A percentile compares a stretch with the other conserved stretches of the same genome.
Conservation (phyloP, 2,797 vertebrate genomes). For the Heteromormyrus szaboi region DNA sequence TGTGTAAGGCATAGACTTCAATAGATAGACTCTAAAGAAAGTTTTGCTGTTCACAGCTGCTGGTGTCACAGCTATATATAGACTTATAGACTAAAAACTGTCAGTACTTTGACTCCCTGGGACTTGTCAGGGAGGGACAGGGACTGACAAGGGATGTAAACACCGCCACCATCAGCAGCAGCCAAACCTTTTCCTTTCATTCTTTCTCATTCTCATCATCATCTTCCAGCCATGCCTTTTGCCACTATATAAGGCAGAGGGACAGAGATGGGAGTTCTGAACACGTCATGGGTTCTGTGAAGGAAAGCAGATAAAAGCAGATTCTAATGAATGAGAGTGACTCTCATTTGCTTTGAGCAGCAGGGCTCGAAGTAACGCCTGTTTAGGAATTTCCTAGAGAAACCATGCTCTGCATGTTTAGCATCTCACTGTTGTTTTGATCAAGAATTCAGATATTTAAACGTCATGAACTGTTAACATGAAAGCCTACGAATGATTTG, state of each 20-base stretch:
- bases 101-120: not conserved
- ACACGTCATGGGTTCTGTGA: conserved; percentile 14
- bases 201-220: conserved; percentile 7
- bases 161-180: not conserved
- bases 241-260: conserved; percentile 48
- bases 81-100: conserved; percentile 11
- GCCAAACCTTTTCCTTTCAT: not conserved
- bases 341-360: not conserved
- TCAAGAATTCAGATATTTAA: not conserved
- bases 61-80: conserved; percentile 30
- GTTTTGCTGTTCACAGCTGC: conserved; percentile 30
- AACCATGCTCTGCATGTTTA: not conserved
- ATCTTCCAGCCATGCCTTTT: conserved; percentile 5
- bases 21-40: not conserved
- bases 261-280: not conserved
- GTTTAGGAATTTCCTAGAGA: not conserved
- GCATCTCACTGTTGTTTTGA: not conserved
- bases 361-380: not conserved
- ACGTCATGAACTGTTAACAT: not conserved
- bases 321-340: not conserved
- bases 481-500: not conserved
- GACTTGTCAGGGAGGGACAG: conserved; percentile 12
- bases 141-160: conserved; percentile 16
- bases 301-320: not conserved
- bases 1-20: not conserved